Base-by-base conservation (phyloP, 1,140 invertebrate species). In the Sminthurides bifidus region DNA sequence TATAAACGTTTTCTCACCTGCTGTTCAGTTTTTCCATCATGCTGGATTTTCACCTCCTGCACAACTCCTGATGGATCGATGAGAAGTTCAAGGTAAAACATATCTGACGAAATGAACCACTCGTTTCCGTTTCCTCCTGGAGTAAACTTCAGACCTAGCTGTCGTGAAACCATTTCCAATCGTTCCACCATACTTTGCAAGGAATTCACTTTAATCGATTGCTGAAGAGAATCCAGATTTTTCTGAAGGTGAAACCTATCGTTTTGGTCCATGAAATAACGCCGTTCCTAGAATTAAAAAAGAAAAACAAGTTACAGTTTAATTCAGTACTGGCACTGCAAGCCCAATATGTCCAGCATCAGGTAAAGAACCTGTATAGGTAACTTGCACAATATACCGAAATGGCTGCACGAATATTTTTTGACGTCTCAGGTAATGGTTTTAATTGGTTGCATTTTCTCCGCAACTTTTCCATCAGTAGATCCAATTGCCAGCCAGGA, bases 61-160 rank as follows among this genome's bases (percentile, higher is more conserved):
- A 95, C 83, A 41, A 78, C 77, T 38, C 89, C 91, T 54, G 76
- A 81, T 0, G 79, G 73, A 66, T 92, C 87, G 29, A 95, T 73
- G 31, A 87, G 68, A 58, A 96, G 85, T 76, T 95, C 90, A 59
- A 96, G 77, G 70, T 91, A 93, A 71, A 95, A 96, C 90, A 95
- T 95, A 69, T 94, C 91, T 0, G 88, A 92, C 24, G 86, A 92
- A 71, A 95, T 92, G 66, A 92, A 92, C 58, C 87, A 77, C 68
- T 86, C 84, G 33, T 81, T 80, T 38, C 79, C 83, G 61, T 78
- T 77, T 66, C 75, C 77, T 52, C 81, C 81, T 52, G 80, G 75
- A 65, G 82, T 80, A 70, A 87, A 88, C 68, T 84, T 85, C 63
- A 90, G 76, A 12, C 84, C 87, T 27, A 62, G 23, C 30, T 60